Percentiles rank a stretch among this genome's conserved stretches.
These are phyloP conservation scores for Electrophaes corylata DNA, from an alignment of 2,888 invertebrate genomes.

Conservation along the genomic window DNA sequence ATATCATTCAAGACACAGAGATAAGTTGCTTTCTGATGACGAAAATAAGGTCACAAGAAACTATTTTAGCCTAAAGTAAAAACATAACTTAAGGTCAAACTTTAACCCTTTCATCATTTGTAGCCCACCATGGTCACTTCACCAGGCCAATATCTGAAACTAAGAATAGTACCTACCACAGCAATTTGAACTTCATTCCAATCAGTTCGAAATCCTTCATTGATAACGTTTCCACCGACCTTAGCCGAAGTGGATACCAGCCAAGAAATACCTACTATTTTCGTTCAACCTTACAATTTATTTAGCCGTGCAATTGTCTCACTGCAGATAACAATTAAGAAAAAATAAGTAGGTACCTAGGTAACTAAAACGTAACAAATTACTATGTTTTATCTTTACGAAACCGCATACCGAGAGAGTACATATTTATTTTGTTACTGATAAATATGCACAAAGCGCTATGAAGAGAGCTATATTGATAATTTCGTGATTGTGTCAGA, in stretches of 20 bases:
- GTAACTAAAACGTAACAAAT: neutral
- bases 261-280: slow-evolving; percentile 65
- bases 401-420: neutral
- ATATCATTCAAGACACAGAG: neutral
- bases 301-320: slow-evolving; percentile 33
- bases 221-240: slow-evolving; percentile 56
- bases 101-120: neutral
- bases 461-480: no score
- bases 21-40: no score
- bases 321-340: slow-evolving; percentile 7
- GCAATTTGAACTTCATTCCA: slow-evolving; percentile 15
- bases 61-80: neutral
- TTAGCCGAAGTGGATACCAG: slow-evolving; percentile 63
- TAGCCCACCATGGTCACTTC: neutral
- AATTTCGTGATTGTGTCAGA: no score
- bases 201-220: slow-evolving; percentile 32
- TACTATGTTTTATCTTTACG: neutral
- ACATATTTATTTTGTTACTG: slow-evolving; percentile 4
- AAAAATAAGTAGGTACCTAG: neutral
- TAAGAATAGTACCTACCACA: neutral
- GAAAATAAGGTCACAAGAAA: no score
- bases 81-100: neutral
- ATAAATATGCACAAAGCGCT: slow-evolving; percentile 7
- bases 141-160: neutral
- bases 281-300: slow-evolving; percentile 51